Conservation (phyloP, 2,113 vertebrate genomes). For the Lepisosteus osseus region DNA sequence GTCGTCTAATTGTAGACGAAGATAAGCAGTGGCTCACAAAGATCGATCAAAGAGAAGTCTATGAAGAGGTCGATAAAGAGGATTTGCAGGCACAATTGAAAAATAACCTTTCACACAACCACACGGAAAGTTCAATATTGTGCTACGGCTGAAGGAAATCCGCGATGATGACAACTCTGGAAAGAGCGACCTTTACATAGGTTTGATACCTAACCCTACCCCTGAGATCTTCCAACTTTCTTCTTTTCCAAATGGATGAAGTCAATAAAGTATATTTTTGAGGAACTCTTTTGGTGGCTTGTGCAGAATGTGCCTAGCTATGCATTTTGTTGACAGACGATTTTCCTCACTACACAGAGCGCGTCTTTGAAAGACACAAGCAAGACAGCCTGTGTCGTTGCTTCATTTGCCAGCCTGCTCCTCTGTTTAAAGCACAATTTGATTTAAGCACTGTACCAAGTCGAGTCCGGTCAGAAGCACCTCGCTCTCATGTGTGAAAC, state of each 20-base stretch:
- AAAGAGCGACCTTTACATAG: too few species aligned
- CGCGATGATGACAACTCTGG: too few species aligned
- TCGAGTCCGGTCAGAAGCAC: slow-evolving; percentile 71
- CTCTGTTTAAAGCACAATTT: slow-evolving; percentile 1
- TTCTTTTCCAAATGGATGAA: background rate
- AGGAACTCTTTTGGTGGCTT: background rate
- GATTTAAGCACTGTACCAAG: slow-evolving; percentile 34
- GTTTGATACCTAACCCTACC: too few species aligned
- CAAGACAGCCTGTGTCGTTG: background rate
- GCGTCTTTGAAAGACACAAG: background rate
- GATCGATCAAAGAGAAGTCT: too few species aligned
- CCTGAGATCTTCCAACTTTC: background rate
- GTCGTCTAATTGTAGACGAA: too few species aligned
- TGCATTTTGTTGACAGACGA: background rate
- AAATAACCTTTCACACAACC: too few species aligned
- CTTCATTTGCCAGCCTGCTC: background rate
- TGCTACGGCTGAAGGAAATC: too few species aligned
- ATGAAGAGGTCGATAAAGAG: too few species aligned
- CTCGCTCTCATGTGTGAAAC: slow-evolving; percentile 64
- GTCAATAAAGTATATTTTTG: background rate
- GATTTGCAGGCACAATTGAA: too few species aligned
- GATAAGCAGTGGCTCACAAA: too few species aligned
- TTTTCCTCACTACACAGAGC: background rate
- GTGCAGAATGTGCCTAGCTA: background rate
- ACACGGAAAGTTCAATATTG: too few species aligned